Conservation (phyloP, 1,140 invertebrate genomes). For the Drosophila mayri region DNA sequence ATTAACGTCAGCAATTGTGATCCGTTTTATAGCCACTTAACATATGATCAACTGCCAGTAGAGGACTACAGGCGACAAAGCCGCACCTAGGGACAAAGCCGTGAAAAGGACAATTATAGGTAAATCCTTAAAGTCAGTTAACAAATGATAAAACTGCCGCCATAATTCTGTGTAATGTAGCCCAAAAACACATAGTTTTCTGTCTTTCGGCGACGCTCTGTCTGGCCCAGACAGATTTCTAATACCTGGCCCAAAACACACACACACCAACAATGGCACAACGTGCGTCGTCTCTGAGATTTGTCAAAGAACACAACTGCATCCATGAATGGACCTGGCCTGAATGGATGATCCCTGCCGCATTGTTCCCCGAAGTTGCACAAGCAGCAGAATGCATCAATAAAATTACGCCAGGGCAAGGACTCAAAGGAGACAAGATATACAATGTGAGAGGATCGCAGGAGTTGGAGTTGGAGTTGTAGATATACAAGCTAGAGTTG, state of each 20-base stretch:
- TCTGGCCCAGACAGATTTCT: slow-evolving; percentile 41
- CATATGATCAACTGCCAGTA: slow-evolving; percentile 77
- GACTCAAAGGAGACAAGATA: slow-evolving; percentile 30
- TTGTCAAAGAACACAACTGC: slow-evolving; percentile 39
- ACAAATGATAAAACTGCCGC: slow-evolving; percentile 79
- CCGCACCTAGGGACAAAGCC: slow-evolving; percentile 44
- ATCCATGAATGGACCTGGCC: slow-evolving; percentile 59
- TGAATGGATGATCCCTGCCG: slow-evolving; percentile 66
- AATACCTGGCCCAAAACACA: slow-evolving; percentile 35
- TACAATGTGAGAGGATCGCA: slow-evolving; percentile 44
- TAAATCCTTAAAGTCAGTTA: slow-evolving; percentile 80
- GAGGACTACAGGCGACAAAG: slow-evolving; percentile 36
- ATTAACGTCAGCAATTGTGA: slow-evolving; percentile 66
- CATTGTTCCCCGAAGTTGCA: slow-evolving; percentile 63
- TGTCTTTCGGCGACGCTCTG: slow-evolving; percentile 58
- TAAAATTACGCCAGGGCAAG: slow-evolving; percentile 71
- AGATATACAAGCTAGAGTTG: background rate
- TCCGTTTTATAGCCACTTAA: slow-evolving; percentile 79
- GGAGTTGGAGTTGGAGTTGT: background rate
- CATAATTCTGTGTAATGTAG: slow-evolving; percentile 79
- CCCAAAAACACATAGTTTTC: slow-evolving; percentile 62
- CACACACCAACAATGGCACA: slow-evolving; percentile 61
- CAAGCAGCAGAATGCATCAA: slow-evolving; percentile 74
- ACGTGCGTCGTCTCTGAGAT: slow-evolving; percentile 51
- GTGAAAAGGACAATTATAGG: slow-evolving; percentile 79